Evolutionary conservation across 2,113 vertebrate species (phyloP).

Genomic region (Acanthisitta chloris): DNA sequence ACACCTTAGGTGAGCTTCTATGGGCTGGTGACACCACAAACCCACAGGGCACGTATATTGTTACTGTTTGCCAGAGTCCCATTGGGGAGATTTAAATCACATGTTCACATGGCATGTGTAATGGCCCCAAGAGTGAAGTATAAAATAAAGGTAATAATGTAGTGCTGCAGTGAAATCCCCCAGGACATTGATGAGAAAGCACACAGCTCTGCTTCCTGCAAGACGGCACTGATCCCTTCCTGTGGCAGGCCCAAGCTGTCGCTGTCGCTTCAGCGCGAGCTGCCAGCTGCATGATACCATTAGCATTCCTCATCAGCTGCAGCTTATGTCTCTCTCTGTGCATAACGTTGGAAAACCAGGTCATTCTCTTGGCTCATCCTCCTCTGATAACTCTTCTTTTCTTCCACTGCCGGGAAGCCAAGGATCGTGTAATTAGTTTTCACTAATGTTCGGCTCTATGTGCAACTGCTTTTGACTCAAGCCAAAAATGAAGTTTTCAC

Average conservation of each 20-base stretch:
- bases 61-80: accelerated
- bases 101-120: accelerated
- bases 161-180: not conserved
- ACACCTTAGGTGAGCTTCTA: not conserved
- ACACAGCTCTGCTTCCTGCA: not conserved
- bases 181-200: not conserved
- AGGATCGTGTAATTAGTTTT: constrained; percentile 26
- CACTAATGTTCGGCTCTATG: not conserved
- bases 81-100: not conserved
- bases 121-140: not conserved
- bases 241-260: not conserved
- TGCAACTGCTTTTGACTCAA: not conserved
- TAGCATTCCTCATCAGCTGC: constrained; percentile 28
- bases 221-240: not conserved
- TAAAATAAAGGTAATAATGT: not conserved
- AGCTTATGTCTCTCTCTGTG: not conserved
- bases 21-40: not conserved
- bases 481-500: constrained; percentile 18
- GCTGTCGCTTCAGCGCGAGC: not conserved
- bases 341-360: constrained; percentile 29
- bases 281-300: constrained; percentile 41
- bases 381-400: constrained; percentile 43
- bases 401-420: not conserved
- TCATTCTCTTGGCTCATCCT: constrained; percentile 54
- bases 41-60: accelerated